Percentiles rank a stretch among this genome's conserved stretches.
Evolutionary conservation across 2,888 invertebrate species (phyloP).

Genomic region (Chrysina gloriosa): DNA sequence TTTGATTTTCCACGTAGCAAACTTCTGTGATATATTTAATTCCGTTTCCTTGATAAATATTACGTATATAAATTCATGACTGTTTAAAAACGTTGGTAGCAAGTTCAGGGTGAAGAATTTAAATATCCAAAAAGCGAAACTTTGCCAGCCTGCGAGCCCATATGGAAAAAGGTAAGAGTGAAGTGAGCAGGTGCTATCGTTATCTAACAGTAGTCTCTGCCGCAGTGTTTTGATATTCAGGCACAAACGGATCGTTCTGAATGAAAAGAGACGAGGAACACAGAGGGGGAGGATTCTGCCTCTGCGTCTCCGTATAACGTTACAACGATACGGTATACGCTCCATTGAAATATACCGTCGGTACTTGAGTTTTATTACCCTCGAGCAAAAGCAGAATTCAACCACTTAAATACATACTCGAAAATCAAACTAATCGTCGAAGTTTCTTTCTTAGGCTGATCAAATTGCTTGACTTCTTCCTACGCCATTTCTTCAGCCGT

Average conservation of each 20-base stretch:
- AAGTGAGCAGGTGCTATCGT: constrained; percentile 45
- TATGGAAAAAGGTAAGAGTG: constrained; percentile 13
- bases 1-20: too few relatives aligned
- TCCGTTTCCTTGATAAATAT: too few relatives aligned
- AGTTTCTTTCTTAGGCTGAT: constrained; percentile 28
- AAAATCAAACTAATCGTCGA: constrained; percentile 41
- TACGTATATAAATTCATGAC: too few relatives aligned
- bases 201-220: constrained; percentile 45
- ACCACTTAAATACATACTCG: constrained; percentile 44
- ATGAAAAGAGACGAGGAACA: constrained; percentile 27
- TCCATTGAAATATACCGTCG: constrained; percentile 50
- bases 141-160: too few relatives aligned
- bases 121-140: too few relatives aligned
- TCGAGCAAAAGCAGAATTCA: constrained; percentile 34
- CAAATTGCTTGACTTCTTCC: background rate
- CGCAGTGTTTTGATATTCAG: constrained; percentile 51
- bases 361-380: constrained; percentile 49
- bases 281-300: constrained; percentile 40
- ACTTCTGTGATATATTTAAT: too few relatives aligned
- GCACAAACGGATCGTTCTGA: constrained; percentile 47
- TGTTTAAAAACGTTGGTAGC: too few relatives aligned
- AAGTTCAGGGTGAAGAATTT: too few relatives aligned
- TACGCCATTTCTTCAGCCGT: background rate
- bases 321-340: constrained; percentile 47
- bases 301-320: constrained; percentile 43